phyloP scores from a whole-genome alignment of 1,140 invertebrate species.

The Nebria ingens region DNA sequence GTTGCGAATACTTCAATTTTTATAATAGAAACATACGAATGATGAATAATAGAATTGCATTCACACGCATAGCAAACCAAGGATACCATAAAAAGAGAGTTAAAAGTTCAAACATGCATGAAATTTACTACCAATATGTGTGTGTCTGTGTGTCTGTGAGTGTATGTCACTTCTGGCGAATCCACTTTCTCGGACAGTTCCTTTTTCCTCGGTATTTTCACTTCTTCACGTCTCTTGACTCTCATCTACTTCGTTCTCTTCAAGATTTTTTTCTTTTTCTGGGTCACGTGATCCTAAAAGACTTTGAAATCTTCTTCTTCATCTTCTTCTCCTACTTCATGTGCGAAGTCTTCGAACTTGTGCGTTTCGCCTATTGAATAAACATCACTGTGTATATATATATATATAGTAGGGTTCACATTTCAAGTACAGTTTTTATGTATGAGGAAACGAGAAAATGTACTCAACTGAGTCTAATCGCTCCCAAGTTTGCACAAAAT shows the following conservation, averaged over 20 bases:
- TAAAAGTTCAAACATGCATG: not conserved
- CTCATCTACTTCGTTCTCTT: no score
- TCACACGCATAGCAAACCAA: not conserved
- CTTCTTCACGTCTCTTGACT: no score
- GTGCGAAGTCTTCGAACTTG: not conserved
- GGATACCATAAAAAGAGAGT: not conserved
- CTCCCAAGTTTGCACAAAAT: no score
- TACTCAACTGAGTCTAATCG: no score
- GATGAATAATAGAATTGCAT: no score
- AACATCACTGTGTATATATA: not conserved
- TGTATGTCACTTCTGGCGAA: not conserved
- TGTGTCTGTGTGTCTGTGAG: not conserved
- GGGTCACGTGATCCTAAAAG: slow-evolving; percentile 7
- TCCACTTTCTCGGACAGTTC: not conserved
- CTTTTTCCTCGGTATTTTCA: no score
- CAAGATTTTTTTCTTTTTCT: not conserved
- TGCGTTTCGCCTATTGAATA: not conserved
- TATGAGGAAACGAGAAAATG: no score
- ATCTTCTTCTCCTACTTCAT: not conserved
- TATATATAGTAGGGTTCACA: no score
- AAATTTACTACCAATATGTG: not conserved
- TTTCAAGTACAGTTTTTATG: no score
- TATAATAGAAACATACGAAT: no score
- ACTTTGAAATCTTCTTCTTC: not conserved
- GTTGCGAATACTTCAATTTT: no score